These are phyloP conservation scores for Drosophila orosa DNA, from an alignment of 1,140 invertebrate genomes.

Conservation along the genomic window DNA sequence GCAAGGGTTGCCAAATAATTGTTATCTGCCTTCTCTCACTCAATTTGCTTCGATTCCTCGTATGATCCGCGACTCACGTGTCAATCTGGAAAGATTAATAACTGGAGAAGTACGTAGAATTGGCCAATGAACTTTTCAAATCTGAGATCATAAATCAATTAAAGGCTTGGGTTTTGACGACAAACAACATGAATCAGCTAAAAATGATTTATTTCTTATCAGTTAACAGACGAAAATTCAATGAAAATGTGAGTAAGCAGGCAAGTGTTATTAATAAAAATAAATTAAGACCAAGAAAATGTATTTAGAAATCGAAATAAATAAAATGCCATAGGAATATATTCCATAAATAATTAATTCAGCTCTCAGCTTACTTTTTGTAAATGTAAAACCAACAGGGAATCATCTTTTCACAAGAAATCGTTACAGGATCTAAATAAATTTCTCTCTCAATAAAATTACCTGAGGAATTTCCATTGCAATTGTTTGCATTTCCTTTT, in stretches of 20 bases:
- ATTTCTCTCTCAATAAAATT: neutral
- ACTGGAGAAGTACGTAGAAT: slow-evolving; percentile 6
- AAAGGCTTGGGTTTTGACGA: slow-evolving; percentile 11
- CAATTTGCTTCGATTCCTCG: neutral
- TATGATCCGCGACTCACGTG: slow-evolving; percentile 33
- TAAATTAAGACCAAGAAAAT: neutral
- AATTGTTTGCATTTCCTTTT: slow-evolving; percentile 60
- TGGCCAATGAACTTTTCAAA: slow-evolving; percentile 42
- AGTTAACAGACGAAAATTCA: neutral
- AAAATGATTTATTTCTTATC: slow-evolving; percentile 9
- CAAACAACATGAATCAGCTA: slow-evolving; percentile 13
- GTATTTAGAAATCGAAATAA: neutral
- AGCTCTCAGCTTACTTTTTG: neutral
- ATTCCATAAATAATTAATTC: neutral
- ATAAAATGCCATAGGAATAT: too few relatives aligned
- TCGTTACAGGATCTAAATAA: slow-evolving; percentile 10
- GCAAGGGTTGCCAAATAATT: slow-evolving; percentile 62
- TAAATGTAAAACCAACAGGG: neutral
- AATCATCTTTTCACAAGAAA: slow-evolving; percentile 7
- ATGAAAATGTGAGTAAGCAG: neutral
- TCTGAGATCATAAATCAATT: slow-evolving; percentile 28
- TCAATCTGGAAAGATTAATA: slow-evolving; percentile 12
- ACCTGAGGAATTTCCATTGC: slow-evolving; percentile 23
- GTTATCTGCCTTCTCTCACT: slow-evolving; percentile 22
- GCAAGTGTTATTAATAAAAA: neutral